Conservation (phyloP, 2,888 invertebrate genomes). For the Apamea monoglypha region DNA sequence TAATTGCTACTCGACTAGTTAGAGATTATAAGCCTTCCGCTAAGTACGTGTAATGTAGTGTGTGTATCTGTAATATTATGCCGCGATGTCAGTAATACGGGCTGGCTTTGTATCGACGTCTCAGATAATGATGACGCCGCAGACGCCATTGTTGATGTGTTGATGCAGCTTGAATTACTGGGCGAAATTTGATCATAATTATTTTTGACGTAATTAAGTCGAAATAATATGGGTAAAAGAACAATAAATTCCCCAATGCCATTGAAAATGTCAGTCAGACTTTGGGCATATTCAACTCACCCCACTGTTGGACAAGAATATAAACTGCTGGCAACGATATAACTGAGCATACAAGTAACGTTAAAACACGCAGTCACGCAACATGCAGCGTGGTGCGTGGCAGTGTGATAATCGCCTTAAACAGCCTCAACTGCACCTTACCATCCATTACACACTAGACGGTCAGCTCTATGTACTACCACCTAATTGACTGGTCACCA, state of each 20-base stretch:
- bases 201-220: background rate
- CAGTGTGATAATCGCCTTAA: too few relatives aligned
- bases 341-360: too few relatives aligned
- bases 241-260: background rate
- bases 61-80: background rate
- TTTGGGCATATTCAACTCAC: background rate
- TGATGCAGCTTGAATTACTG: background rate
- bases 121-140: constrained; percentile 8
- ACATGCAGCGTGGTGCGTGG: too few relatives aligned
- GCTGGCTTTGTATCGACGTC: background rate
- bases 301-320: background rate
- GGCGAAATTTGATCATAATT: background rate
- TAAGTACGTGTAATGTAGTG: constrained; percentile 10
- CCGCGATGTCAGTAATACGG: background rate
- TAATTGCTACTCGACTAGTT: constrained; percentile 22
- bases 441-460: too few relatives aligned
- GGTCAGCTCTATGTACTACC: too few relatives aligned
- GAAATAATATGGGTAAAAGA: background rate
- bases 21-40: constrained; percentile 11
- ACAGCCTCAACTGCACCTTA: too few relatives aligned
- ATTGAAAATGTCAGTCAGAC: background rate
- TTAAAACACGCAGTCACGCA: too few relatives aligned
- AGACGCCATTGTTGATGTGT: background rate
- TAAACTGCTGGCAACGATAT: too few relatives aligned
- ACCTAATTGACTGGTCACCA: too few relatives aligned